Evolutionary conservation across 23 tunicate species (phyloP).

Genomic region (Ciona savignyi): DNA sequence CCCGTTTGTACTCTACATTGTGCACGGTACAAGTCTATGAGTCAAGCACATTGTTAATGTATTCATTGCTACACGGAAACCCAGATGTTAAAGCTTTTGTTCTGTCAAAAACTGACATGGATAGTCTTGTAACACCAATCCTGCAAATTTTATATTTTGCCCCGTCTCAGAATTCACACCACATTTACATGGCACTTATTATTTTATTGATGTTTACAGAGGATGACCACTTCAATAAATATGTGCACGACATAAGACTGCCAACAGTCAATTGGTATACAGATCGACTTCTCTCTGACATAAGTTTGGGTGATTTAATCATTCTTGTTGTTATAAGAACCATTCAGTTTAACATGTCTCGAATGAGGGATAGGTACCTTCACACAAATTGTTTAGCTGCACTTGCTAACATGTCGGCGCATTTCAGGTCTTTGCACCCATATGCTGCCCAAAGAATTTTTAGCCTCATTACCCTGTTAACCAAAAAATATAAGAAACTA

Average conservation of each 20-base stretch:
- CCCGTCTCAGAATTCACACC: conserved; percentile 81
- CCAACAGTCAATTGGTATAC: conserved; percentile 69
- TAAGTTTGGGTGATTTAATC: conserved; percentile 69
- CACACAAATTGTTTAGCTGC: conserved; percentile 99
- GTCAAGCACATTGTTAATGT: conserved; percentile 54
- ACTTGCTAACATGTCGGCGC: conserved; percentile 88
- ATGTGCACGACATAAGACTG: conserved; percentile 56
- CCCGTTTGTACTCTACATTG: conserved; percentile 47
- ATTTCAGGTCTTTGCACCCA: conserved; percentile 36
- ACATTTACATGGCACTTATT: conserved; percentile 92
- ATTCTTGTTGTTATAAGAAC: conserved; percentile 54
- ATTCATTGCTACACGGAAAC: conserved; percentile 68
- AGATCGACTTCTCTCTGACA: conserved; percentile 46
- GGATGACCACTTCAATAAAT: conserved; percentile 76
- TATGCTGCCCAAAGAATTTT: conserved; percentile 75
- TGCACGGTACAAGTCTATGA: conserved; percentile 44
- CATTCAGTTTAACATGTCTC: conserved; percentile 80
- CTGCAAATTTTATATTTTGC: conserved; percentile 71
- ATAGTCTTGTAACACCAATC: conserved; percentile 65
- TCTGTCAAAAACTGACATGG: conserved; percentile 90
- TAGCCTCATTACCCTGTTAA: conserved; percentile 36
- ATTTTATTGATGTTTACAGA: conserved; percentile 83
- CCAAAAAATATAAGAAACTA: conserved; percentile 46
- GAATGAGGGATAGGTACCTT: conserved; percentile 73
- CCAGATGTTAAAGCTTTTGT: conserved; percentile 57